Evolutionary conservation across 2,797 vertebrate genomes (phyloP).

Genomic region (Premnoplex brunnescens): DNA sequence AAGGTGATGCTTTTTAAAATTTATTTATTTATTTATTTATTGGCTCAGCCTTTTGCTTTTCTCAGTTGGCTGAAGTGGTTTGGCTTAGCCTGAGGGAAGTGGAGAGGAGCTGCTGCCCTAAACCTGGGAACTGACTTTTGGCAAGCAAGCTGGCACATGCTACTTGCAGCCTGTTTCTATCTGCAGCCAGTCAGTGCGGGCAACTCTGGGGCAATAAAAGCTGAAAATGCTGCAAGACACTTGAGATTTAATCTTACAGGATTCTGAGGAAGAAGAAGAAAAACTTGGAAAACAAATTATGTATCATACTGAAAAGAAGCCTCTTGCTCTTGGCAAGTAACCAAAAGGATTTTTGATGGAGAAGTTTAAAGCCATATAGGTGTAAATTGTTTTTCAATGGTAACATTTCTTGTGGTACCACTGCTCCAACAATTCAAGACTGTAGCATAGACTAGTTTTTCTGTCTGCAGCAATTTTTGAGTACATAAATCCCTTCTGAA

Average conservation of each 20-base stretch:
- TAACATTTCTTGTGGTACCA: neutral
- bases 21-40: neutral
- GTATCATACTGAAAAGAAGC: neutral
- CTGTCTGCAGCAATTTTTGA: neutral
- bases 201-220: neutral
- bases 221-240: neutral
- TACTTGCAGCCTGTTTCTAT: neutral
- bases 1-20: neutral
- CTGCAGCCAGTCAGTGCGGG: neutral
- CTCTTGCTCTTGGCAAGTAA: neutral
- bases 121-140: neutral
- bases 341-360: neutral
- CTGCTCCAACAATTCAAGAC: neutral
- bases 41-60: neutral
- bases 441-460: neutral
- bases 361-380: neutral
- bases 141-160: neutral
- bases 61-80: neutral
- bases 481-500: neutral
- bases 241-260: neutral
- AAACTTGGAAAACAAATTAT: neutral
- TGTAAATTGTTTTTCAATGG: neutral
- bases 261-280: neutral
- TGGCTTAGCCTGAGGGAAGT: neutral
- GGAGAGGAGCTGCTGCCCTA: neutral